phyloP scores from a whole-genome alignment of 2,888 invertebrate species.

The Hetaerina titia region DNA sequence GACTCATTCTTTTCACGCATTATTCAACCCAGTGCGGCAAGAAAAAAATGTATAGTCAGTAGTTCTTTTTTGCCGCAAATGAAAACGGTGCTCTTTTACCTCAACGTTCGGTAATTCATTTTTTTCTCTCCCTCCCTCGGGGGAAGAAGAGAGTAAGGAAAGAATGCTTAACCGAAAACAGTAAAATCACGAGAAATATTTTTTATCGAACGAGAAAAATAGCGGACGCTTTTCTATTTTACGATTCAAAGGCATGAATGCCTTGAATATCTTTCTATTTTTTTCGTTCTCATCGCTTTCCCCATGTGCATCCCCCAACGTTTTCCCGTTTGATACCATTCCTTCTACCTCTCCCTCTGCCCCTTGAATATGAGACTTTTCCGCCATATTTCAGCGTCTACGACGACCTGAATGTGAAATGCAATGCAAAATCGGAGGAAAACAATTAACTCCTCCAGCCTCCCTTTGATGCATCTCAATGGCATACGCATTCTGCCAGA shows the following conservation, averaged over 20 bases:
- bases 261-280: background rate
- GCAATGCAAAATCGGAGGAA: background rate
- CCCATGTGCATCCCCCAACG: background rate
- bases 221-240: background rate
- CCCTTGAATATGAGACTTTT: background rate
- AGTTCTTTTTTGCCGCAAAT: background rate
- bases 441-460: background rate
- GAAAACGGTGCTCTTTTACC: background rate
- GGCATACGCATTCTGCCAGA: no score
- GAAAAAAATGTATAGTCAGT: background rate
- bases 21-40: background rate
- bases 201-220: background rate
- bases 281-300: background rate
- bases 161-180: background rate
- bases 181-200: background rate
- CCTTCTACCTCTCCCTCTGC: no score
- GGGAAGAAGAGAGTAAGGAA: background rate
- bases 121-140: background rate
- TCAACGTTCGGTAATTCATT: background rate
- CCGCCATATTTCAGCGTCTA: background rate
- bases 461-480: no score
- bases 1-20: background rate
- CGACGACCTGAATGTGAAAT: background rate
- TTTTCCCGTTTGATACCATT: background rate
- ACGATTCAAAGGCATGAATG: background rate